A percentile compares a stretch with the other conserved stretches of the same genome.
phyloP scores from a whole-genome alignment of 2,113 vertebrate species.

The Solea solea region DNA sequence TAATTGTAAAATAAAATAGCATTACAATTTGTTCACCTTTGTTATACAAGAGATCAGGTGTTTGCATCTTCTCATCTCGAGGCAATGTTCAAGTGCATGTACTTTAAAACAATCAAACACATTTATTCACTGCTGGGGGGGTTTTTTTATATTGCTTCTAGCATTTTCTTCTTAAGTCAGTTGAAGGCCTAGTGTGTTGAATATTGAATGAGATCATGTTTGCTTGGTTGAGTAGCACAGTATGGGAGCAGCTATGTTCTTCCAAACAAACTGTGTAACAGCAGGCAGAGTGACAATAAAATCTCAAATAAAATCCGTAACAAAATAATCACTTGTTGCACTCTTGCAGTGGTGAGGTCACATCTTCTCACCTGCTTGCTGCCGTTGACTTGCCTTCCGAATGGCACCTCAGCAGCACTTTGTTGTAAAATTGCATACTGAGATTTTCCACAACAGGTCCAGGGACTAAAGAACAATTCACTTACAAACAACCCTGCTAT shows the following conservation, averaged over 20 bases:
- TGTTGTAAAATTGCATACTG: neutral
- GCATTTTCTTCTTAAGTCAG: conserved; percentile 28
- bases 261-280: neutral
- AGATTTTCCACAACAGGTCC: conserved; percentile 8
- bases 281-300: neutral
- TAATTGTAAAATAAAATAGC: neutral
- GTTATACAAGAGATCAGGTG: conserved; percentile 38
- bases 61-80: neutral
- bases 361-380: neutral
- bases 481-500: conserved; percentile 1
- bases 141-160: conserved; percentile 45
- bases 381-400: neutral
- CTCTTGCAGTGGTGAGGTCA: neutral
- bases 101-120: conserved; percentile 2
- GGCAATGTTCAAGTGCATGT: neutral
- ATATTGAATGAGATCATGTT: conserved; percentile 74
- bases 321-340: neutral
- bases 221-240: conserved; percentile 54
- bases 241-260: neutral
- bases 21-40: neutral
- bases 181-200: conserved; percentile 37
- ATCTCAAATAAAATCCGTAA: neutral
- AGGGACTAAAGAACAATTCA: conserved; percentile 17
- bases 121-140: conserved; percentile 12
- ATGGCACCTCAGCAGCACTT: neutral